Conservation (phyloP, 2,888 invertebrate genomes). For the Cheilosia vulpina region DNA sequence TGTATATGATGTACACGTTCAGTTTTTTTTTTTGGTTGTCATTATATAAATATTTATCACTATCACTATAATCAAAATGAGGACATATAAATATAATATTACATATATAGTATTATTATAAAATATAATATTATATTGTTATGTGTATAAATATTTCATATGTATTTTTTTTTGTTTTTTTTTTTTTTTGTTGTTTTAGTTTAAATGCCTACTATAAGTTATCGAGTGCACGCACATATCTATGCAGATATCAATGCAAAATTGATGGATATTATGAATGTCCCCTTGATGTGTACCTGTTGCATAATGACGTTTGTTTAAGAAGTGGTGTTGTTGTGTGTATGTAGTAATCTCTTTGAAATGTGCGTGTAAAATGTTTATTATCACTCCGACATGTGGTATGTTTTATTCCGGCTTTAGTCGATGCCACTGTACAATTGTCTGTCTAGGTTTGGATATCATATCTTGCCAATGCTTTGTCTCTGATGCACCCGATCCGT, state of each 20-base stretch:
- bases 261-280: conserved; percentile 44
- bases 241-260: conserved; percentile 37
- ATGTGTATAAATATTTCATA: conserved; percentile 71
- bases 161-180: conserved; percentile 43
- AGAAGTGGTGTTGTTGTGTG: conserved; percentile 34
- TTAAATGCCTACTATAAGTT: conserved; percentile 37
- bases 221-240: conserved; percentile 36
- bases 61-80: conserved; percentile 72
- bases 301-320: conserved; percentile 37
- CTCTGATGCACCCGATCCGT: conserved; percentile 96
- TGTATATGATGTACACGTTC: conserved; percentile 35
- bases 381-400: conserved; percentile 56
- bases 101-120: conserved; percentile 60
- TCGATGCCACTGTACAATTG: conserved; percentile 98
- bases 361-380: conserved; percentile 64
- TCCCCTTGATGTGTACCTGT: conserved; percentile 49
- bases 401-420: conserved; percentile 93
- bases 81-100: conserved; percentile 69
- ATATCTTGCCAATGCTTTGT: conserved; percentile 99
- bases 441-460: conserved; percentile 98
- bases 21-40: conserved; percentile 3
- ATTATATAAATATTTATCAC: conserved; percentile 55
- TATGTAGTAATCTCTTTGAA: conserved; percentile 35
- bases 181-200: conserved; percentile 11
- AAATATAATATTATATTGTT: conserved; percentile 67